These are phyloP conservation scores for Sebastes minor DNA, from an alignment of 2,797 vertebrate genomes.

Conservation along the genomic window DNA sequence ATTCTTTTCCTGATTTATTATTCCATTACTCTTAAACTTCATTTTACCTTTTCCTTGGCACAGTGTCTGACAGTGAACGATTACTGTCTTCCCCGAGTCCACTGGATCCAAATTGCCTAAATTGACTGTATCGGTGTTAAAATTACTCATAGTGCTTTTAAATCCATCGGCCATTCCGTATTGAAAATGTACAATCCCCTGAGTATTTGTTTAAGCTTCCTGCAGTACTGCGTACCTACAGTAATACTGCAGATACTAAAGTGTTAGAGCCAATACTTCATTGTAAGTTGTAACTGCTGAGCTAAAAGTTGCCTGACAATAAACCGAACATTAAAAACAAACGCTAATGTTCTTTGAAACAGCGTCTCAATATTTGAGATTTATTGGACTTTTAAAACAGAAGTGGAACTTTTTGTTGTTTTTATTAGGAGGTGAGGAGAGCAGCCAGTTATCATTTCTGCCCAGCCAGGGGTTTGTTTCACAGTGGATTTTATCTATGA, in stretches of 20 bases:
- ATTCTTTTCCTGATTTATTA: background rate
- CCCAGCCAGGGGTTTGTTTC: slow-evolving; percentile 32
- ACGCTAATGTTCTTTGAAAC: background rate
- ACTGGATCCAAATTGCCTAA: background rate
- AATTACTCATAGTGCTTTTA: background rate
- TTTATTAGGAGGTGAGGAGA: background rate
- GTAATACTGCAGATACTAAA: background rate
- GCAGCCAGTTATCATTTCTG: background rate
- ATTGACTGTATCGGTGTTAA: background rate
- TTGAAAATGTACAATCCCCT: background rate
- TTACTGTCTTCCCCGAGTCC: background rate
- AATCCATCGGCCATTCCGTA: background rate
- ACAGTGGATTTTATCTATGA: background rate
- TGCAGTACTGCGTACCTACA: background rate
- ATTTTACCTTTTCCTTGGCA: background rate
- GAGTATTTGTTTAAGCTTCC: background rate
- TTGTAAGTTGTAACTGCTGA: background rate
- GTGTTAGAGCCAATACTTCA: background rate
- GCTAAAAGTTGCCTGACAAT: background rate
- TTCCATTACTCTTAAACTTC: background rate
- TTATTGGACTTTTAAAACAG: background rate
- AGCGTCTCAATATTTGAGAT: background rate
- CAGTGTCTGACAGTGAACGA: background rate
- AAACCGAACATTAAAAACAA: slow-evolving; percentile 11
- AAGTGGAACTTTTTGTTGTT: background rate